These are phyloP conservation scores for Ictalurus punctatus DNA, from an alignment of 2,113 vertebrate genomes.

Conservation along the genomic window DNA sequence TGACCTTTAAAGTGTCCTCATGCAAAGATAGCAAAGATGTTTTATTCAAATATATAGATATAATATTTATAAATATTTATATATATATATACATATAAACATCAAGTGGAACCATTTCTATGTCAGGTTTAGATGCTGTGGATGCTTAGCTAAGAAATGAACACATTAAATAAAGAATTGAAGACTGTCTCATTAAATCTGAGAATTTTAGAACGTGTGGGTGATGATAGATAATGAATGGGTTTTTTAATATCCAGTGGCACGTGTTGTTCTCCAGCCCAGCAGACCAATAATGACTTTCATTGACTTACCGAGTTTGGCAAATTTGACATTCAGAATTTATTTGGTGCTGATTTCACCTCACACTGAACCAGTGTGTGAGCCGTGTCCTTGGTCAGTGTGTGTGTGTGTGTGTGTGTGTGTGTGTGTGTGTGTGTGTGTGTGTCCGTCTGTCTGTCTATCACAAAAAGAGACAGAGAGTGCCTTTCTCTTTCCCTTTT, in stretches of 20 bases:
- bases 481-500: slow-evolving; percentile 5
- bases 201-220: neutral
- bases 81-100: too few species aligned
- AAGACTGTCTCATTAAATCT: neutral
- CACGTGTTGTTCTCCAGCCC: slow-evolving; percentile 14
- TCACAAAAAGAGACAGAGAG: slow-evolving; percentile 32
- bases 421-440: neutral
- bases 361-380: slow-evolving; percentile 43
- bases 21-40: neutral
- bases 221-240: slow-evolving; percentile 2
- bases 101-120: neutral
- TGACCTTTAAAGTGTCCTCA: neutral
- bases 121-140: neutral
- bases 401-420: neutral
- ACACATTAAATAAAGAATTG: neutral
- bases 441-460: neutral
- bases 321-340: slow-evolving; percentile 40
- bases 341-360: slow-evolving; percentile 41
- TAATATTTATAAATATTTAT: too few species aligned
- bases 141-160: neutral
- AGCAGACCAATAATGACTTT: slow-evolving; percentile 43
- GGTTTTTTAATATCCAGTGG: neutral
- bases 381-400: slow-evolving; percentile 35
- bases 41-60: neutral
- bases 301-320: slow-evolving; percentile 45